phyloP scores from a whole-genome alignment of 2,797 vertebrate species.

The Spinus pinus region DNA sequence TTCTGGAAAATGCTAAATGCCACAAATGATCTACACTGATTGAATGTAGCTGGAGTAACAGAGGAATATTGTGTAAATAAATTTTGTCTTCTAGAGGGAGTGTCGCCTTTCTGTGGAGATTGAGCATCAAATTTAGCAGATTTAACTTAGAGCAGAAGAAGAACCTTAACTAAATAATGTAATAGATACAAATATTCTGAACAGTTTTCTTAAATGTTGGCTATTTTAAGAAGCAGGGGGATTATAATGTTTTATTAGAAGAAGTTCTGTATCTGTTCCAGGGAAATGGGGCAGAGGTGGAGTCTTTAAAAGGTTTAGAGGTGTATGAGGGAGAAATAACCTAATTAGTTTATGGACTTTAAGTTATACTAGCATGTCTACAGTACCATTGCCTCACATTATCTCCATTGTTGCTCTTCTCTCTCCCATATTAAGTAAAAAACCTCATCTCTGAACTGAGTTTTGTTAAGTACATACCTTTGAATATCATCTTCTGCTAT shows the following conservation, averaged over 20 bases:
- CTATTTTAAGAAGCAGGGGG: neutral
- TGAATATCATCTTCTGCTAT: neutral
- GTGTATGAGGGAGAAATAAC: constrained; percentile 23
- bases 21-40: neutral
- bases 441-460: neutral
- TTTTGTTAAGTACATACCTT: neutral
- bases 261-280: neutral
- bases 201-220: neutral
- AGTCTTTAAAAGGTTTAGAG: neutral
- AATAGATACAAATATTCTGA: neutral
- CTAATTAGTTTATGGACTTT: constrained; percentile 1
- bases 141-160: constrained; percentile 31
- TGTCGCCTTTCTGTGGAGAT: neutral
- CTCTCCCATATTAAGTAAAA: constrained; percentile 8
- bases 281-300: neutral
- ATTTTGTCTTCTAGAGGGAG: constrained; percentile 4
- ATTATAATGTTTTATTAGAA: neutral
- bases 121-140: constrained; percentile 10
- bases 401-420: constrained; percentile 28
- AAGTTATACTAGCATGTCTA: constrained; percentile 14
- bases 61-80: neutral
- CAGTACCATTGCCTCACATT: constrained; percentile 16
- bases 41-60: neutral
- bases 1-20: neutral
- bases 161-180: neutral